Evolutionary conservation across 2,797 vertebrate species (phyloP).

Genomic region (Intellagama lesueurii): DNA sequence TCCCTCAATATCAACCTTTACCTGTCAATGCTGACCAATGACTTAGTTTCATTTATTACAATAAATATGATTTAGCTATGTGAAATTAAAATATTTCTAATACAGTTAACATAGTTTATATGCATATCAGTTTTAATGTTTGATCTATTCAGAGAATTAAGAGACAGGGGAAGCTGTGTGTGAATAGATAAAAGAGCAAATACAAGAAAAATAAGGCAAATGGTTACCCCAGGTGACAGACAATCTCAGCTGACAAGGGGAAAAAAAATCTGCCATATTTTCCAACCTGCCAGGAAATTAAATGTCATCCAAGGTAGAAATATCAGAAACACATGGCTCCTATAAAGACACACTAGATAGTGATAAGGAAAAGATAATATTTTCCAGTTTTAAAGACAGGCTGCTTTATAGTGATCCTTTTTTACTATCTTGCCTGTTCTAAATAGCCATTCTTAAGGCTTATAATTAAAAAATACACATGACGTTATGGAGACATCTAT

Average conservation of each 20-base stretch:
- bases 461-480: background rate
- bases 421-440: background rate
- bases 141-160: background rate
- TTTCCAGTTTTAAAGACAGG: constrained; percentile 17
- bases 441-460: background rate
- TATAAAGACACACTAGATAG: background rate
- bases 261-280: background rate
- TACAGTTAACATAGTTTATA: background rate
- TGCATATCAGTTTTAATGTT: background rate
- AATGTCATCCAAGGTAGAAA: constrained; percentile 20
- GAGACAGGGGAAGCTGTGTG: background rate
- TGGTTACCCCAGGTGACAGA: background rate
- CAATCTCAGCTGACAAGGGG: background rate
- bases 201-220: constrained; percentile 8
- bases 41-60: background rate
- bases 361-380: background rate
- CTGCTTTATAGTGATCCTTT: background rate
- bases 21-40: background rate
- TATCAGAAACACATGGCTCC: background rate
- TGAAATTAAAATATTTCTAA: background rate
- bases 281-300: constrained; percentile 30
- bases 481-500: background rate
- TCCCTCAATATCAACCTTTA: background rate
- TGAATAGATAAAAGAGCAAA: background rate
- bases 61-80: background rate